A percentile compares a stretch with the other conserved stretches of the same genome.
Conservation (phyloP, 2,797 vertebrate species). For the Tauraco hartlaubi region DNA sequence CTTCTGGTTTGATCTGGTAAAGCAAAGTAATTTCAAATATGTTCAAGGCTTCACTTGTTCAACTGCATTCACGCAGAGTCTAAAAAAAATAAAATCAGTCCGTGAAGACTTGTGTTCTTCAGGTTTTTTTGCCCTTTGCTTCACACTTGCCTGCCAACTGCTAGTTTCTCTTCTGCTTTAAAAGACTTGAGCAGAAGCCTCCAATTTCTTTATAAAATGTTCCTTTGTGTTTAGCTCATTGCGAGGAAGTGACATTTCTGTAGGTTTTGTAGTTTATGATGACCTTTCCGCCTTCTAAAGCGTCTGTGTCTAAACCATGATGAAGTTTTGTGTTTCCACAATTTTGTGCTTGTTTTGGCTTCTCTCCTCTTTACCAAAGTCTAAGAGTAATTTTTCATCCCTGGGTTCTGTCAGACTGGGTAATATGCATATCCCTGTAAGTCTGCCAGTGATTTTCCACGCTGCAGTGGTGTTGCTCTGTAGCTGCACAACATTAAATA, state of each 20-base stretch:
- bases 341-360: slow-evolving; percentile 18
- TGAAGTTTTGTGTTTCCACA: slow-evolving; percentile 22
- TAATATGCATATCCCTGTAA: slow-evolving; percentile 55
- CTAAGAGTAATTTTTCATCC: slow-evolving; percentile 39
- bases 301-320: background rate
- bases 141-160: background rate
- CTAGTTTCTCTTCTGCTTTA: background rate
- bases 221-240: slow-evolving; percentile 9
- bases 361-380: background rate
- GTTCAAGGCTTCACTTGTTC: slow-evolving; percentile 4
- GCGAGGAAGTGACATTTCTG: slow-evolving; percentile 7
- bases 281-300: slow-evolving; percentile 51
- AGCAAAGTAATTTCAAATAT: background rate
- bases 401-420: background rate
- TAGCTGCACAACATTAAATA: slow-evolving; percentile 33
- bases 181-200: slow-evolving; percentile 23
- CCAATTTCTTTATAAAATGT: background rate
- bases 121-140: background rate
- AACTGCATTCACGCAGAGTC: background rate
- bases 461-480: slow-evolving; percentile 3
- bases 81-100: background rate
- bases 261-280: slow-evolving; percentile 6
- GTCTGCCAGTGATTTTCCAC: slow-evolving; percentile 48
- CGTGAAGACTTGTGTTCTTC: background rate
- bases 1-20: slow-evolving; percentile 1